Percentiles rank a stretch among this genome's conserved stretches.
Evolutionary conservation across 2,888 invertebrate genomes (phyloP).

Genomic region (Bombylius discolor): DNA sequence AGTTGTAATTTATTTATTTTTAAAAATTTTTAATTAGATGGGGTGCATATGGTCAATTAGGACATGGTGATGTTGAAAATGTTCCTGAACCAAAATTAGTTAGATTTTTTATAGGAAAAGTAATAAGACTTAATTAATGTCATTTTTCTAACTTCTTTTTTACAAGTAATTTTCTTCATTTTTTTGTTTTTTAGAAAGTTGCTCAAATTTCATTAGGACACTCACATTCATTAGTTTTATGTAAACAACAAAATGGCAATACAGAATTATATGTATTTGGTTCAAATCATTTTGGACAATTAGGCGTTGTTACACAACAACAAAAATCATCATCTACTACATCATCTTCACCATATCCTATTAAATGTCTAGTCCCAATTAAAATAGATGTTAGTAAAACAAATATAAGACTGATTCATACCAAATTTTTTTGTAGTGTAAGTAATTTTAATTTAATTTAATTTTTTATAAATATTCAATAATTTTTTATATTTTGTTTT

Average conservation of each 20-base stretch:
- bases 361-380: slow-evolving; percentile 35
- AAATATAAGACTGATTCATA: slow-evolving; percentile 37
- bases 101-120: slow-evolving; percentile 37
- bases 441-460: slow-evolving; percentile 22
- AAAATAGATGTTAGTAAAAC: slow-evolving; percentile 28
- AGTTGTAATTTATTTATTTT: background rate
- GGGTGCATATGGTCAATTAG: slow-evolving; percentile 90
- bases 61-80: slow-evolving; percentile 69
- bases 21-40: slow-evolving; percentile 43
- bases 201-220: slow-evolving; percentile 39
- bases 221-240: slow-evolving; percentile 35
- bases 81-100: slow-evolving; percentile 43
- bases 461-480: background rate
- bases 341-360: slow-evolving; percentile 3
- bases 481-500: slow-evolving; percentile 1
- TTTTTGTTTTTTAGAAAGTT: slow-evolving; percentile 25
- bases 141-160: background rate
- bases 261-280: slow-evolving; percentile 64
- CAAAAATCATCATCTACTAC: background rate
- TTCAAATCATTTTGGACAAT: slow-evolving; percentile 72
- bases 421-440: slow-evolving; percentile 68
- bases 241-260: slow-evolving; percentile 15
- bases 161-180: background rate
- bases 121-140: slow-evolving; percentile 13
- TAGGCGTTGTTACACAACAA: slow-evolving; percentile 48